Conservation (phyloP, 2,888 invertebrate species). For the Calliphora vomitoria region DNA sequence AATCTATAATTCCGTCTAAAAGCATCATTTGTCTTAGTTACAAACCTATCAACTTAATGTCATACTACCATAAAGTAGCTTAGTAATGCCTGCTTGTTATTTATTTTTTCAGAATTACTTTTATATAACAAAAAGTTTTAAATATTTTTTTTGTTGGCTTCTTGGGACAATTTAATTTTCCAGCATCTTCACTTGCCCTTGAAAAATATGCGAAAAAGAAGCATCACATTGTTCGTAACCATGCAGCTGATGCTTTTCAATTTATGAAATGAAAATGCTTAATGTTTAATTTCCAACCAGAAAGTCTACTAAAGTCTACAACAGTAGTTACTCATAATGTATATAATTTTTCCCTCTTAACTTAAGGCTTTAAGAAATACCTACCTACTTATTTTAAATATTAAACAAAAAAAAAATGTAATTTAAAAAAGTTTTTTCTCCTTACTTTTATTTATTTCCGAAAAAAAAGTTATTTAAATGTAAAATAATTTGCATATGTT, state of each 20-base stretch:
- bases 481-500: too few relatives aligned
- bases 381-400: too few relatives aligned
- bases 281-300: background rate
- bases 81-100: too few relatives aligned
- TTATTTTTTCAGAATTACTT: too few relatives aligned
- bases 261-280: background rate
- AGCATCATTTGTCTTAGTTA: too few relatives aligned
- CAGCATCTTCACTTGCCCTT: background rate
- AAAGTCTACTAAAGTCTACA: background rate
- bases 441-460: too few relatives aligned
- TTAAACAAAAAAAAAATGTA: background rate
- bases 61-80: too few relatives aligned
- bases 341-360: background rate
- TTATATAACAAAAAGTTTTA: background rate
- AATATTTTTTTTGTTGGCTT: background rate
- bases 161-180: constrained; percentile 8
- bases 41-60: too few relatives aligned
- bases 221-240: background rate
- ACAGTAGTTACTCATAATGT: background rate
- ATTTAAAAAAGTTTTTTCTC: background rate
- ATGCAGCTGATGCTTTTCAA: constrained; percentile 7
- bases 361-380: background rate
- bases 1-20: too few relatives aligned
- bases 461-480: too few relatives aligned
- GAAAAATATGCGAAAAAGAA: background rate